Conservation (phyloP, 1,140 invertebrate species). For the Drosophila grimshawi region DNA sequence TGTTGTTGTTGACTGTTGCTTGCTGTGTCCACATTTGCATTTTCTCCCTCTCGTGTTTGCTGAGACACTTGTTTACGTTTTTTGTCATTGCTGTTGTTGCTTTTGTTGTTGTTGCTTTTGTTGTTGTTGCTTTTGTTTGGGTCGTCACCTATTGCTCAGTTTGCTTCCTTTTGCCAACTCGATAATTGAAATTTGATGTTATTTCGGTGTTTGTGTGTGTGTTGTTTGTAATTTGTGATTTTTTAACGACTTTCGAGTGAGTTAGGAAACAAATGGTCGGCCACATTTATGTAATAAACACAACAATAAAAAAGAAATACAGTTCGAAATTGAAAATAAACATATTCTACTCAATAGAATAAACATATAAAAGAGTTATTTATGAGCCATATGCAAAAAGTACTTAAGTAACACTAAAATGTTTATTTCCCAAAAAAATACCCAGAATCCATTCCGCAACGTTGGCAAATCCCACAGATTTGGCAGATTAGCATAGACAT, state of each 20-base stretch:
- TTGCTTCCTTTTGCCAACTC: constrained; percentile 58
- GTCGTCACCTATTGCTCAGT: constrained; percentile 54
- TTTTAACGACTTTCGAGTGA: constrained; percentile 6
- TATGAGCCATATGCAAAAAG: too few species aligned
- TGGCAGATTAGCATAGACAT: background rate
- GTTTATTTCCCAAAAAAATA: too few species aligned
- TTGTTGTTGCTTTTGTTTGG: constrained; percentile 31
- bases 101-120: constrained; percentile 29
- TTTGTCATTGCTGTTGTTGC: constrained; percentile 11
- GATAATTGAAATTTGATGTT: constrained; percentile 79
- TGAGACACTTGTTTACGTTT: constrained; percentile 62
- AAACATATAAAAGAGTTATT: too few species aligned
- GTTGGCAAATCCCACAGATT: too few species aligned
- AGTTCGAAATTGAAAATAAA: too few species aligned
- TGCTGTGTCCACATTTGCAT: constrained; percentile 46
- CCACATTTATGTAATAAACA: background rate
- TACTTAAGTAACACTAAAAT: too few species aligned
- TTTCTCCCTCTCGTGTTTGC: constrained; percentile 35
- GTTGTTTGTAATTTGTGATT: constrained; percentile 30
- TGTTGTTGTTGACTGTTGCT: constrained; percentile 6
- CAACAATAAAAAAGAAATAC: background rate
- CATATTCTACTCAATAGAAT: background rate
- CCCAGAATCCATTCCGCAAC: too few species aligned
- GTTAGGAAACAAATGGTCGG: background rate
- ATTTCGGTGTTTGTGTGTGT: constrained; percentile 4